These are phyloP conservation scores for Drusus annulatus DNA, from an alignment of 1,140 invertebrate genomes.

Conservation along the genomic window DNA sequence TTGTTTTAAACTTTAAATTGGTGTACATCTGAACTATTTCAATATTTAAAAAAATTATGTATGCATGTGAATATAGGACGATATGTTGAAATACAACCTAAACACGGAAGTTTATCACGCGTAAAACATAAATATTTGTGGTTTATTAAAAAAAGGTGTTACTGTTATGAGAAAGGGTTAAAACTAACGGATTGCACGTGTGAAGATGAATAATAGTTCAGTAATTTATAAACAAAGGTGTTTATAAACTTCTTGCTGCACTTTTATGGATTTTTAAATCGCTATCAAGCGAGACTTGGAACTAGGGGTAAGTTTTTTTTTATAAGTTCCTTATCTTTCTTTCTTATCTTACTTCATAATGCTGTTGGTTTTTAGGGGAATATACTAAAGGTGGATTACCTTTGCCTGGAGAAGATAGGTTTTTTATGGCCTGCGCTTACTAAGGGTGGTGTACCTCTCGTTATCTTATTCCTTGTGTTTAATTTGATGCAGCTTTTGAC, in stretches of 20 bases:
- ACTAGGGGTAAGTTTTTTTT: slow-evolving; percentile 13
- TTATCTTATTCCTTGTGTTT: neutral
- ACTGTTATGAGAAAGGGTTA: neutral
- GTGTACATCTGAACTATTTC: neutral
- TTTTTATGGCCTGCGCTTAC: neutral
- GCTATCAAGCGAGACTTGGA: neutral
- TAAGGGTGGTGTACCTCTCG: neutral
- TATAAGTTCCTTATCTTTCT: neutral
- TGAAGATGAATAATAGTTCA: neutral
- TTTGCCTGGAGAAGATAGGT: slow-evolving; percentile 1
- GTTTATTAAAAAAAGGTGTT: slow-evolving; percentile 24
- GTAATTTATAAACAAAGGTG: too few species aligned
- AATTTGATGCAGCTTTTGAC: slow-evolving; percentile 6
- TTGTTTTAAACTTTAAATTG: slow-evolving; percentile 4
- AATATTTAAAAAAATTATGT: too few species aligned
- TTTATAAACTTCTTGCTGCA: neutral
- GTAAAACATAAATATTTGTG: slow-evolving; percentile 34
- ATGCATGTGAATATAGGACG: neutral
- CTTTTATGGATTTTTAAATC: slow-evolving; percentile 18
- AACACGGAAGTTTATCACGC: slow-evolving; percentile 24
- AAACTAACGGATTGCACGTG: slow-evolving; percentile 9
- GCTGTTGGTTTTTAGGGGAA: neutral
- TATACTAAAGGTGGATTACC: neutral
- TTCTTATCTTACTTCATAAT: slow-evolving; percentile 17
- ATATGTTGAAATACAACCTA: slow-evolving; percentile 7